Base-by-base conservation (phyloP, 2,888 invertebrate genomes). In the Zaprionus lineosus region DNA sequence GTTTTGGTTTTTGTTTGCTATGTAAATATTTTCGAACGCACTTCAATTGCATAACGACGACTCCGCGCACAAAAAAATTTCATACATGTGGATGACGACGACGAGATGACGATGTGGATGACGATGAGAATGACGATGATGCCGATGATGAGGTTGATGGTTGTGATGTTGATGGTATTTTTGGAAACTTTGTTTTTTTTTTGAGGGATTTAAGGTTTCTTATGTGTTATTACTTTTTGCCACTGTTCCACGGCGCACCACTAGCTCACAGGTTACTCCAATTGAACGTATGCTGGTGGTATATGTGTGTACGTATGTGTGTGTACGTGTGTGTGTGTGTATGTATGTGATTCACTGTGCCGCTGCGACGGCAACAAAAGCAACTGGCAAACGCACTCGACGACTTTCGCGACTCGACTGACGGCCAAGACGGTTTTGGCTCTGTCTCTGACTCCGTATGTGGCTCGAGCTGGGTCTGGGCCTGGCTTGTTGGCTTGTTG, bases 361-460 rank as follows among this genome's bases (percentile, higher is more conserved):
- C 65, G 69, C 61, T 68, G 47, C 67, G 63, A 71, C 63, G 61
- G 58, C 55, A 67, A 61, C 56, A 55, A 51, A 66, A 64, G 71
- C 75, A 83, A 72, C 74, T 74, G 75, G 74, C 84, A 88, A 86
- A 87, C 88, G 86, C 84, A 89, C 90, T 88, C 89, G 85, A 89
- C 88, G 89, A 88, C 89, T 89, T 89, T 88, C 90, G 88, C 89
- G 89, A 89, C 87, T 86, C 88, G 89, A 90, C 89, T 90, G 86
- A 90, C 44, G 65, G 70, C 63, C 60, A 75, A 67, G 60, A 74
- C 65, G 50, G 59, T 73, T 61, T 73, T 62, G 81, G 72, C 50
- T 41, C 57, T 61, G 53, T 52, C 61, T 57, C 55, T 51, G 41
- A 16, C 16, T 34, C 12, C 34, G 15, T 40, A 19, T 14, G 33